phyloP scores from a whole-genome alignment of 2,797 vertebrate species.

The Arvicola amphibius region DNA sequence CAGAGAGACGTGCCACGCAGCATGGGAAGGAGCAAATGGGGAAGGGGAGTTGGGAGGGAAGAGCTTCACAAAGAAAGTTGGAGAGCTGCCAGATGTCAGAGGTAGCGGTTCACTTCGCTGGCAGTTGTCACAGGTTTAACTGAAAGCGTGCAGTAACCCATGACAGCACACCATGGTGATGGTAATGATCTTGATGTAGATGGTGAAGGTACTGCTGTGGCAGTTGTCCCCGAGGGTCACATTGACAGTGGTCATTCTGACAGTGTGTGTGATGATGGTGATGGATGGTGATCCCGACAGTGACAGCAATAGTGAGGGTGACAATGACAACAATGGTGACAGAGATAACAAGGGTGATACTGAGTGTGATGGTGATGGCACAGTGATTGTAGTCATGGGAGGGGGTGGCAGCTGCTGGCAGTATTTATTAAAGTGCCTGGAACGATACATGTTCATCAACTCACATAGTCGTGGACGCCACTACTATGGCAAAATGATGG shows the following conservation, averaged over 20 bases:
- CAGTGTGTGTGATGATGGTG: background rate
- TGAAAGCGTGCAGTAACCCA: background rate
- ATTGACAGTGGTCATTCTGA: background rate
- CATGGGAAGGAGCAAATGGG: background rate
- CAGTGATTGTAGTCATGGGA: no score
- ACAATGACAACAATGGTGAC: background rate
- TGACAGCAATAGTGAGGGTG: background rate
- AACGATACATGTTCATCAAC: accelerated
- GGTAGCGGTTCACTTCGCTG: background rate
- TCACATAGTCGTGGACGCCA: background rate
- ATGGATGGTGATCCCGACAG: background rate
- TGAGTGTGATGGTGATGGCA: background rate
- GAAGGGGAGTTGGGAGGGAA: background rate
- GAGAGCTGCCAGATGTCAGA: background rate
- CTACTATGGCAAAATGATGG: background rate
- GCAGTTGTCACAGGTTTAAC: background rate
- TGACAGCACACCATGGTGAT: background rate
- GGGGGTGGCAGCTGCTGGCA: background rate
- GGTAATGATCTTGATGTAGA: background rate
- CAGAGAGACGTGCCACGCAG: background rate
- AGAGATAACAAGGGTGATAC: accelerated
- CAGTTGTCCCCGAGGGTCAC: background rate
- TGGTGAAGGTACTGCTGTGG: background rate
- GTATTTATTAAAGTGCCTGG: background rate
- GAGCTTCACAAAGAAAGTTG: background rate